A percentile compares a stretch with the other conserved stretches of the same genome.
These are phyloP conservation scores for Ips typographus DNA, from an alignment of 1,140 invertebrate species.

Conservation along the genomic window DNA sequence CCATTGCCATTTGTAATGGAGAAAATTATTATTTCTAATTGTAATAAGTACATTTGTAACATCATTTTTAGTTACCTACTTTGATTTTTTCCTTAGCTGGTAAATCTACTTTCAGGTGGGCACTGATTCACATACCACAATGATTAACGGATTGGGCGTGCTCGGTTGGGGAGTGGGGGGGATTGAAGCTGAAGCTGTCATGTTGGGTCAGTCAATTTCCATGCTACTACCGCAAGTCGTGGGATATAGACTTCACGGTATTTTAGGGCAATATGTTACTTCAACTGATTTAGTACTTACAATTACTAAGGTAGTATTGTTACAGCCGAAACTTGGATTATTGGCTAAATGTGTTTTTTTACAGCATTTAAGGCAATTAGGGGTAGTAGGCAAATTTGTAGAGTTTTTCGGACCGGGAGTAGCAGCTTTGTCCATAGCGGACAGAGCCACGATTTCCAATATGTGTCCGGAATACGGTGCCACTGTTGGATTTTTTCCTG, in stretches of 20 bases:
- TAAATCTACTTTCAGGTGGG: slow-evolving; percentile 62
- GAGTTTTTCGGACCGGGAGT: slow-evolving; percentile 98
- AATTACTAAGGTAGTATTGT: slow-evolving; percentile 84
- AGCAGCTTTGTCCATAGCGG: slow-evolving; percentile 86
- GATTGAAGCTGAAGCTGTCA: slow-evolving; percentile 89
- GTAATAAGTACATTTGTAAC: no score
- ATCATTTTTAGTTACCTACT: no score
- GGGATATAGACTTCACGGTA: slow-evolving; percentile 87
- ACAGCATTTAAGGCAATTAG: slow-evolving; percentile 87
- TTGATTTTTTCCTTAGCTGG: no score
- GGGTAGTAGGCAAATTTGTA: slow-evolving; percentile 98
- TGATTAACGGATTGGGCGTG: slow-evolving; percentile 93
- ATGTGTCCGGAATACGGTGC: slow-evolving; percentile 99
- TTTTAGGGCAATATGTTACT: slow-evolving; percentile 81
- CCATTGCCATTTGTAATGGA: no score
- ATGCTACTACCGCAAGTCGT: slow-evolving; percentile 96
- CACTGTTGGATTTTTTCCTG: slow-evolving; percentile 94
- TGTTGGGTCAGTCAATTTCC: slow-evolving; percentile 93
- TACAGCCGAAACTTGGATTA: neutral
- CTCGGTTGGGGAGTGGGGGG: slow-evolving; percentile 78
- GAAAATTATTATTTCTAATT: no score
- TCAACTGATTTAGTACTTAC: slow-evolving; percentile 97
- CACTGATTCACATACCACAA: slow-evolving; percentile 98
- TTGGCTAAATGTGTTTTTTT: slow-evolving; percentile 36
- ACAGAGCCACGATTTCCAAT: slow-evolving; percentile 91